Conservation (phyloP, 2,888 invertebrate genomes). For the Pterostichus madidus region DNA sequence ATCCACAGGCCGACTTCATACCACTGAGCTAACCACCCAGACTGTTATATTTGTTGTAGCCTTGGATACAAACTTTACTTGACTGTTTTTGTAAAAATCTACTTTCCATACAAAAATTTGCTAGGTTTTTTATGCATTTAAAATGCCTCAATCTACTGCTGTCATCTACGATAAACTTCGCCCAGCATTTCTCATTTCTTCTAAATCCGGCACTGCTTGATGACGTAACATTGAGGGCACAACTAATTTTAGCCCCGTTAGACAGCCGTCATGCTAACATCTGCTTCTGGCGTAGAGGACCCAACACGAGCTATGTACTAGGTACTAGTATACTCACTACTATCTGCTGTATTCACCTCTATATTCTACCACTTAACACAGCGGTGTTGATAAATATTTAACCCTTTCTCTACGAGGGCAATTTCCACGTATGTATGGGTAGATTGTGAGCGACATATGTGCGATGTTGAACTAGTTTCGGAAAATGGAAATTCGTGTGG, state of each 20-base stretch:
- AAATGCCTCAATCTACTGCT: neutral
- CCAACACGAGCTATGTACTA: no score
- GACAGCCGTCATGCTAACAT: conserved; percentile 18
- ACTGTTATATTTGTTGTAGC: no score
- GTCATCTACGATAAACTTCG: no score
- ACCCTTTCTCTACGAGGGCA: neutral
- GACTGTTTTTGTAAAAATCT: no score
- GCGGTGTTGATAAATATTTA: conserved; percentile 10
- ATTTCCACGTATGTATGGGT: neutral
- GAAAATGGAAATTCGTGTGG: neutral
- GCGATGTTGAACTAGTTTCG: neutral
- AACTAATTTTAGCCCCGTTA: conserved; percentile 22
- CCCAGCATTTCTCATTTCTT: neutral
- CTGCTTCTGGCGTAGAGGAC: conserved; percentile 16
- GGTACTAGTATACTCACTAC: neutral
- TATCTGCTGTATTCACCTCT: neutral
- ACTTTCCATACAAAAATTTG: no score
- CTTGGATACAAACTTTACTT: no score
- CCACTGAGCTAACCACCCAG: no score
- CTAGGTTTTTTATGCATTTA: no score
- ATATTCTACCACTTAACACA: neutral
- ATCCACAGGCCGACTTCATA: no score
- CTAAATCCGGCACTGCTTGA: neutral
- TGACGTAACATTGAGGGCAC: conserved; percentile 4
- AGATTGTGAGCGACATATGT: conserved; percentile 1